A percentile compares a stretch with the other conserved stretches of the same genome.
Evolutionary conservation across 2,888 invertebrate species (phyloP).

Genomic region (Asteroscopus sphinx): DNA sequence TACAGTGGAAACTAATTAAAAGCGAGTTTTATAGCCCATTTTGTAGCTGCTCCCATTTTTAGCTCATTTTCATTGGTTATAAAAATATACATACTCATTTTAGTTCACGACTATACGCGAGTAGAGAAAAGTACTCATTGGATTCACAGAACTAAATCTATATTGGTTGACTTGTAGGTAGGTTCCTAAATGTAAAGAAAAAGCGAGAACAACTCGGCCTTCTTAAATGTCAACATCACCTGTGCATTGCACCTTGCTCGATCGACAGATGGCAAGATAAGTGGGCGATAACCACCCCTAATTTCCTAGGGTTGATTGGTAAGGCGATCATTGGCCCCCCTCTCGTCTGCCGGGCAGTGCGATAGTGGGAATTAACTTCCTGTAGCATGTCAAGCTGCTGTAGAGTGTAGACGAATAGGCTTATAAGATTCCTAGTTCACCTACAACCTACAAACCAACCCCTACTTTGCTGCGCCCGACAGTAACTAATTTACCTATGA

Average conservation of each 20-base stretch:
- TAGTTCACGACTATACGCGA: constrained; percentile 4
- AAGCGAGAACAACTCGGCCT: not conserved
- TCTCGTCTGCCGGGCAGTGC: not conserved
- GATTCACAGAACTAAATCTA: not conserved
- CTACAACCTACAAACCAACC: too few species aligned
- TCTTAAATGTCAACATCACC: not conserved
- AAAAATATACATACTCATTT: constrained; percentile 28
- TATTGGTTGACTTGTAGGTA: too few species aligned
- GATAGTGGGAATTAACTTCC: constrained; percentile 2
- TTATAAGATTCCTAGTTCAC: too few species aligned
- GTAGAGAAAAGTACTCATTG: not conserved
- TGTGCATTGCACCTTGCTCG: too few species aligned
- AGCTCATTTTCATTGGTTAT: constrained; percentile 23
- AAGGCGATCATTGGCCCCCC: not conserved
- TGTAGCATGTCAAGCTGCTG: not conserved
- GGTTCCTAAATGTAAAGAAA: too few species aligned
- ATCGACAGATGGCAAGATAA: not conserved
- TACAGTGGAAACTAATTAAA: constrained; percentile 29
- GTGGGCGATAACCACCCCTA: constrained; percentile 25
- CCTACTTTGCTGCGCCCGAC: too few species aligned
- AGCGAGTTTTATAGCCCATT: constrained; percentile 13
- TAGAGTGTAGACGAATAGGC: too few species aligned
- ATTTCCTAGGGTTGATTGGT: constrained; percentile 25
- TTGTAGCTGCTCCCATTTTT: constrained; percentile 13
- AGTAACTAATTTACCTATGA: too few species aligned